phyloP scores from a whole-genome alignment of 2,113 vertebrate genomes.

The Leptobrachium ailaonicum region DNA sequence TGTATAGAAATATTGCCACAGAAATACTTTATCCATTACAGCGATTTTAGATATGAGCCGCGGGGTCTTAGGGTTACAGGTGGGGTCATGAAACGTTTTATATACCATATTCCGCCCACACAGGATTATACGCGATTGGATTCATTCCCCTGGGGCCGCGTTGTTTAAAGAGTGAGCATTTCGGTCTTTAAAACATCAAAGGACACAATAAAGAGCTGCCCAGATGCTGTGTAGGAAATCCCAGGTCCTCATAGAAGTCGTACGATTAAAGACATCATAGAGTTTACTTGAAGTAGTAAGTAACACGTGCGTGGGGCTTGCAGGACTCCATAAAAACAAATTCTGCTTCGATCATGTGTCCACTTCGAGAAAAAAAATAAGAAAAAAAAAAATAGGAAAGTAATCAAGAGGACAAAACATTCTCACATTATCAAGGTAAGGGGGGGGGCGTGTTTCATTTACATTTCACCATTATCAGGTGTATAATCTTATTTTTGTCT shows the following conservation, averaged over 20 bases:
- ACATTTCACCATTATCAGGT: too few species aligned
- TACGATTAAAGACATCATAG: conserved; percentile 16
- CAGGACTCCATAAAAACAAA: conserved; percentile 20
- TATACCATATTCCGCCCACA: not conserved
- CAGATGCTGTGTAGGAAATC: conserved; percentile 24
- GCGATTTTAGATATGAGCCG: too few species aligned
- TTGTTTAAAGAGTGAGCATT: not conserved
- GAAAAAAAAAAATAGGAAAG: not conserved
- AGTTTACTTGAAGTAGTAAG: not conserved
- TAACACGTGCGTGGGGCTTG: not conserved
- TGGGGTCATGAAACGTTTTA: not conserved
- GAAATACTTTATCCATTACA: too few species aligned
- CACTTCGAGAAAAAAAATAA: not conserved
- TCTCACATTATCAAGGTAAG: too few species aligned
- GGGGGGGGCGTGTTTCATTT: too few species aligned
- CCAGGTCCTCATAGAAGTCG: not conserved
- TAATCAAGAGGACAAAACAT: not conserved
- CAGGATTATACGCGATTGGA: too few species aligned
- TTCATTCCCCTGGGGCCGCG: not conserved
- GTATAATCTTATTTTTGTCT: too few species aligned
- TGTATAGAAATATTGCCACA: too few species aligned
- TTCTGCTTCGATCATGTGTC: not conserved
- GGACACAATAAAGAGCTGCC: conserved; percentile 7
- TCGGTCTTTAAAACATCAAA: conserved; percentile 33
- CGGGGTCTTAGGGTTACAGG: not conserved